These are phyloP conservation scores for Pongo pygmaeus DNA, from an alignment of 2,113 vertebrate species.

Conservation along the genomic window DNA sequence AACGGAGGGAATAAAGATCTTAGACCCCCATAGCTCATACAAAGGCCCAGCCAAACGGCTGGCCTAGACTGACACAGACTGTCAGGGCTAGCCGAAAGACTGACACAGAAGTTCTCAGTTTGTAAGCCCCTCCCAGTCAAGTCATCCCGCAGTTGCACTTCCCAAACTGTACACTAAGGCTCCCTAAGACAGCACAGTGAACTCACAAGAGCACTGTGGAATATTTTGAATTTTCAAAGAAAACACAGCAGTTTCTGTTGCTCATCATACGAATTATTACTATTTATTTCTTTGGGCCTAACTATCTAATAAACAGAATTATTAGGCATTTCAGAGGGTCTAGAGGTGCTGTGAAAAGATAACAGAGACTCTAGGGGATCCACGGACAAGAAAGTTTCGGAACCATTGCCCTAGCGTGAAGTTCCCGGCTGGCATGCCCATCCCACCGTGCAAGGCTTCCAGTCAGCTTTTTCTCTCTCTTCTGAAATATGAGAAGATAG, in stretches of 20 bases:
- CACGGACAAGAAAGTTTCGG: neutral
- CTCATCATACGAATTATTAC: neutral
- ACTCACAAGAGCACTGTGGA: neutral
- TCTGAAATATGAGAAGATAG: conserved; percentile 19
- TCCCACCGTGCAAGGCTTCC: neutral
- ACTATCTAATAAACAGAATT: neutral
- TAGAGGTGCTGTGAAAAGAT: neutral
- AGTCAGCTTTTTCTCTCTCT: neutral
- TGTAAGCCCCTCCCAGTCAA: neutral
- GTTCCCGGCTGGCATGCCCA: neutral
- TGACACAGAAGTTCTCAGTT: neutral
- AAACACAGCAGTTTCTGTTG: neutral
- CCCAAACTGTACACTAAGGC: neutral
- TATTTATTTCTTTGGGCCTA: neutral
- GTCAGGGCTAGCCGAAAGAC: neutral
- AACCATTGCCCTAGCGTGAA: neutral
- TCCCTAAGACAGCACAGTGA: neutral
- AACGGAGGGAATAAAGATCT: neutral
- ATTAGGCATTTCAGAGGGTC: neutral
- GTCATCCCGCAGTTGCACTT: neutral
- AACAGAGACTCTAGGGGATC: neutral
- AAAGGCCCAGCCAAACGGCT: neutral
- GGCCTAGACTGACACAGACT: neutral
- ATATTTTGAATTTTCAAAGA: conserved; percentile 7
- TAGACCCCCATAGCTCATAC: neutral